phyloP scores from a whole-genome alignment of 1,140 invertebrate genomes.

The Calephelis virginiensis region DNA sequence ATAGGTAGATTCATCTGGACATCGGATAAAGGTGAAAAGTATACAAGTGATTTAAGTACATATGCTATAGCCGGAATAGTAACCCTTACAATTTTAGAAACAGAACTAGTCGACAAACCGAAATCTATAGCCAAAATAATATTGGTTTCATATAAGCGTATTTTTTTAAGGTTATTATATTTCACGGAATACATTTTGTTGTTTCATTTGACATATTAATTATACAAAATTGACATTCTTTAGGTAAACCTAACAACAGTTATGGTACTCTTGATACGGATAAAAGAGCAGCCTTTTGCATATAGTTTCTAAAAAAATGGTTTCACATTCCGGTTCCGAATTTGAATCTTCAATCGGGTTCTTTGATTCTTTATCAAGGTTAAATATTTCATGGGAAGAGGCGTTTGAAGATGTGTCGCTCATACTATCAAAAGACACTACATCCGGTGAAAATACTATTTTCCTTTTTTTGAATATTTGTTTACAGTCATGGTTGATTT shows the following conservation, averaged over 20 bases:
- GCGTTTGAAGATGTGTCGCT: constrained; percentile 18
- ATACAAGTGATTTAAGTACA: constrained; percentile 11
- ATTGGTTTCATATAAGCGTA: constrained; percentile 1
- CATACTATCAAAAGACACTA: constrained; percentile 15
- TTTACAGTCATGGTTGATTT: constrained; percentile 18
- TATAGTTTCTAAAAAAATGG: background rate
- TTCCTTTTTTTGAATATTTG: constrained; percentile 20
- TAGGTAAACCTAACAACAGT: constrained; percentile 2
- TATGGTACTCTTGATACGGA: constrained; percentile 5
- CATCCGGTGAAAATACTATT: constrained; percentile 22
- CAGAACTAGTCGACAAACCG: constrained; percentile 5
- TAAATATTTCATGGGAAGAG: constrained; percentile 4
- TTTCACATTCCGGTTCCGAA: constrained; percentile 4
- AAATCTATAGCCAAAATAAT: background rate
- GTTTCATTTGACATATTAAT: background rate
- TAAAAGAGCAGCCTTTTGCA: constrained; percentile 5
- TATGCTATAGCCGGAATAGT: background rate
- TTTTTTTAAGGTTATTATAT: constrained; percentile 8
- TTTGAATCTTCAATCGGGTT: background rate
- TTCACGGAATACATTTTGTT: constrained; percentile 4
- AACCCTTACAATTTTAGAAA: constrained; percentile 1
- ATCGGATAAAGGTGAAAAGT: constrained; percentile 7
- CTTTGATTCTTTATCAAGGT: constrained; percentile 3
- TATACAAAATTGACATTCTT: constrained; percentile 7
- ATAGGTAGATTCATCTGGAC: constrained; percentile 13